Evolutionary conservation across 2,888 invertebrate species (phyloP), one percentile per base, ranked within the genome.

Genomic region (Epinotia bilunana): DNA sequence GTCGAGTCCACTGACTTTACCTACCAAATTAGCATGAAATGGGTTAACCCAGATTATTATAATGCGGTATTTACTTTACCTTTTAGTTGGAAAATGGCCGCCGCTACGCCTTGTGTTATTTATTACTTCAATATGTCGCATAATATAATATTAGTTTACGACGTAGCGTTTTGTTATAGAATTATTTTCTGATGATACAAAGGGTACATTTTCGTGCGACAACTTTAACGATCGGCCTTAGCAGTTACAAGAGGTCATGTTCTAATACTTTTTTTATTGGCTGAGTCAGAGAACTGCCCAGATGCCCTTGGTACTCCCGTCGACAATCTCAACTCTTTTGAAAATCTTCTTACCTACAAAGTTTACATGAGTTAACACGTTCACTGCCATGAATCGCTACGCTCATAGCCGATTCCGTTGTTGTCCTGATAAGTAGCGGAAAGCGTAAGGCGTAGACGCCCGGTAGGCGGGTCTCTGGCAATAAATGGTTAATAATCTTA

Each of bases 81-180:
- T 49, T 74, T 74, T 68, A 62, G 68, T 73, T 74, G 20, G 28
- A 33, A 57, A 63, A 69, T 62, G 49, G 46, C 46, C 12, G 49
- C 20, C 6, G 53, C 23, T 23, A 55, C 61, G 43, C 55, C 64
- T 16, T 12, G 16, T 61, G 53, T 64, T 64, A 74, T 74, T 70
- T 74, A 74, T 74, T 70, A 33, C 70, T 64, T 70, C 64, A 74
- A 74, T 70, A 64, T 49, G 58, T 23, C 33, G 46, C 74, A 74
- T 39, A 49, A 69, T 69, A 74, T 39, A 49, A 69, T 69, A 58
- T 74, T 57, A 63, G 57, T 58, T 73, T 69, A 64, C 69, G 49
- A 62, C 9, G 11, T 58, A 39, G 43, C 11, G 57, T 20, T 57
- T 20, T 57, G 39, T 12, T 58, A 68, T 16, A 68, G 39, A 68